Conservation (phyloP, 23 tunicate genomes). For the Diplosoma virens region DNA sequence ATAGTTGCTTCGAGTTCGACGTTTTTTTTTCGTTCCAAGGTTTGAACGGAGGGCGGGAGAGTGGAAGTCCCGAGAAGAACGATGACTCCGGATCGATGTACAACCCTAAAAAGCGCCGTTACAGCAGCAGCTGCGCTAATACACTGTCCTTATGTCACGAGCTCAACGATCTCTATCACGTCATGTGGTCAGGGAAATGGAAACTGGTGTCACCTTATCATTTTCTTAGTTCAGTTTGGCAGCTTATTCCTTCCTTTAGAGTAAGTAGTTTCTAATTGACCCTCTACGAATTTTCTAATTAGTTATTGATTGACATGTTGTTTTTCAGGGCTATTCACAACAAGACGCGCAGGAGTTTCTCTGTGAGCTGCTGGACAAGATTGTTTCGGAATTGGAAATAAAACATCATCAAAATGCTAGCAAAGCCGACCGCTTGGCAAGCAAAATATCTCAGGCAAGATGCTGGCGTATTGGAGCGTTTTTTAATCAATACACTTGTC, state of each 20-base stretch:
- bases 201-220: slow-evolving; percentile 90
- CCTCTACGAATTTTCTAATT: not conserved
- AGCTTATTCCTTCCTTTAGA: slow-evolving; percentile 85
- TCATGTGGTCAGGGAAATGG: slow-evolving; percentile 98
- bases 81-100: not conserved
- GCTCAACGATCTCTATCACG: slow-evolving; percentile 76
- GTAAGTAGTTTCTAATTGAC: slow-evolving; percentile 24
- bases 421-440: slow-evolving; percentile 20
- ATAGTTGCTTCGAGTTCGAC: too few species aligned
- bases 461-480: too few species aligned
- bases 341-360: slow-evolving; percentile 98
- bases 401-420: slow-evolving; percentile 10
- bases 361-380: slow-evolving; percentile 88
- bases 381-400: slow-evolving; percentile 75
- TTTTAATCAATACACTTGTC: too few species aligned
- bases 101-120: slow-evolving; percentile 10
- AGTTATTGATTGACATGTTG: not conserved
- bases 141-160: slow-evolving; percentile 80
- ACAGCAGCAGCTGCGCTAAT: not conserved
- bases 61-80: slow-evolving; percentile 7
- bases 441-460: slow-evolving; percentile 39
- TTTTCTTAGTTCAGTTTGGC: slow-evolving; percentile 88
- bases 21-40: too few species aligned
- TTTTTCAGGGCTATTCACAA: slow-evolving; percentile 80
- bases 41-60: slow-evolving; percentile 28